Base-by-base conservation (phyloP, 2,888 invertebrate species). In the Archaeoteleia sp. region DNA sequence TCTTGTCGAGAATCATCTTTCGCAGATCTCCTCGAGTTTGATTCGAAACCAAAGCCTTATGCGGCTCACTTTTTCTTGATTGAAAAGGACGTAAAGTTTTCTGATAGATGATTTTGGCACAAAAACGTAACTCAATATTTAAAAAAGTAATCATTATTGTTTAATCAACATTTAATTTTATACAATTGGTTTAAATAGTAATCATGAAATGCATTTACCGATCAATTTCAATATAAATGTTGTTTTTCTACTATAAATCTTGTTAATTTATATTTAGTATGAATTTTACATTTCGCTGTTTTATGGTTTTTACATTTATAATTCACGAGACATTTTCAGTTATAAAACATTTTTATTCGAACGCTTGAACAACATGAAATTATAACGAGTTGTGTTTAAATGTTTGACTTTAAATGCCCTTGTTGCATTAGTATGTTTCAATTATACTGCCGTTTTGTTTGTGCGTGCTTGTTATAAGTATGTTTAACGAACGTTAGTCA, bases 1-100 rank as follows among this genome's bases (percentile, higher is more conserved):
- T 43, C 34, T 27, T 51, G 34, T 61, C 55, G 23, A 51, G 39
- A 58, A 54, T 53, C 58, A 40, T 39, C 48, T 46, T 54, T 9
- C 25, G 27, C 17, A 27, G 35, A 25, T 48, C 10, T 39, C 45
- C 40, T 35, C 32, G 9, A 27, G 27, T 15, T 30, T 20, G 30
- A 46, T 46, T 46, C 14, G 20, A 20, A 20, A 30, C 45, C 7
- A 10, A 13, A n/a, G n/a, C n/a, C n/a, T n/a, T n/a, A n/a, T n/a
- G n/a, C 42, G 6, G 20, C 10, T 42, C 12, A 15, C 30, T 45
- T 15, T 46, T 46, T 32, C 12, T 9, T 3, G 32, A 42, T 42
- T 23, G 27, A 14, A 42, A 13, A 23, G 17, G 39, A 34, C n/a
- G n/a, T n/a, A 34, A 20, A 20, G n/a, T n/a, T n/a, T n/a, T n/a